phyloP scores from a whole-genome alignment of 2,888 invertebrate genomes.

The Smittia sp. region DNA sequence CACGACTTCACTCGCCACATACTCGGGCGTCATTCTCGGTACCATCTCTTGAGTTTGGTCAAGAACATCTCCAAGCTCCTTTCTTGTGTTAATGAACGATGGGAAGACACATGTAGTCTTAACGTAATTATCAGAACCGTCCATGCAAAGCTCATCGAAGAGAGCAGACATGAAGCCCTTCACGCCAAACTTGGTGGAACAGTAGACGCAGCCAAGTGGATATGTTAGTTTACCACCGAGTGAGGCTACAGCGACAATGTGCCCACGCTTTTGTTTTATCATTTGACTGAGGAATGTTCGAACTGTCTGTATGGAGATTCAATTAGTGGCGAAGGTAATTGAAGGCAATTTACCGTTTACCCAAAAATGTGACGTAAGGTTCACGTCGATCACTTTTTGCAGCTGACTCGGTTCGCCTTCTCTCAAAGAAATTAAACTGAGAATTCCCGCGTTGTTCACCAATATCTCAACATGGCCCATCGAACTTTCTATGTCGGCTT shows the following conservation, averaged over 20 bases:
- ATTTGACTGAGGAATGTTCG: slow-evolving; percentile 54
- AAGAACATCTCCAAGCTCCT: slow-evolving; percentile 42
- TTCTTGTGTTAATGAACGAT: slow-evolving; percentile 53
- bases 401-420: slow-evolving; percentile 52
- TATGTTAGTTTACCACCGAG: slow-evolving; percentile 50
- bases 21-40: slow-evolving; percentile 50
- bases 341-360: slow-evolving; percentile 47
- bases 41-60: background rate
- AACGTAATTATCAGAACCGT: slow-evolving; percentile 42
- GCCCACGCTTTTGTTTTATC: slow-evolving; percentile 53
- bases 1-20: slow-evolving; percentile 51
- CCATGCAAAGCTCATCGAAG: slow-evolving; percentile 34
- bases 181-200: slow-evolving; percentile 55
- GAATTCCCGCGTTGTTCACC: slow-evolving; percentile 55
- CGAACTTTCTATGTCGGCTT: slow-evolving; percentile 49
- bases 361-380: slow-evolving; percentile 54
- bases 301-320: slow-evolving; percentile 48
- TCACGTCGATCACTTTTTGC: slow-evolving; percentile 53
- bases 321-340: no score
- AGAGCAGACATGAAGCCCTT: slow-evolving; percentile 51
- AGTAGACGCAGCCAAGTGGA: slow-evolving; percentile 52
- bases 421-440: slow-evolving; percentile 52
- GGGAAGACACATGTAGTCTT: slow-evolving; percentile 49
- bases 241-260: slow-evolving; percentile 55
- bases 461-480: slow-evolving; percentile 54